A percentile compares a stretch with the other conserved stretches of the same genome.
phyloP scores from a whole-genome alignment of 2,797 vertebrate genomes.

The Podargus strigoides region DNA sequence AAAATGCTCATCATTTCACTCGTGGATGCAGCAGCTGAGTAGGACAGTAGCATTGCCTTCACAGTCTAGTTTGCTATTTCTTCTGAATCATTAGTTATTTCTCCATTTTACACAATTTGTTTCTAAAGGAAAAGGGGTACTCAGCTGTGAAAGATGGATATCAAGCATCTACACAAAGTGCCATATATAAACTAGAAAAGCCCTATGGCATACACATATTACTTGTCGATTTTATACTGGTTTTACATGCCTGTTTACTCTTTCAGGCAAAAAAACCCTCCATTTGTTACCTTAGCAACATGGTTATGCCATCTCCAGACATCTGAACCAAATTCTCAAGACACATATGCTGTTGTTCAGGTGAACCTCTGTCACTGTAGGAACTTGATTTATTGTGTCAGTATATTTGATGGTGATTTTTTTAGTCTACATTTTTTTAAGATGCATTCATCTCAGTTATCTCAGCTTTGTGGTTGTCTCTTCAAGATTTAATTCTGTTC shows the following conservation, averaged over 20 bases:
- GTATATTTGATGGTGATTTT: not conserved
- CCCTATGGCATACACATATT: not conserved
- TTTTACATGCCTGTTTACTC: slow-evolving; percentile 11
- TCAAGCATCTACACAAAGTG: not conserved
- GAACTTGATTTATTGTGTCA: not conserved
- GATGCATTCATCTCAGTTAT: not conserved
- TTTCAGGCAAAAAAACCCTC: not conserved
- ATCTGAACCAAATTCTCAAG: not conserved
- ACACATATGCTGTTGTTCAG: not conserved
- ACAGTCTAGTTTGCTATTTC: not conserved
- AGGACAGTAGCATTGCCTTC: not conserved
- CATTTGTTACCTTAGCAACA: slow-evolving; percentile 42
- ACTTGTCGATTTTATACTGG: not conserved
- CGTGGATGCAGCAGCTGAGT: not conserved
- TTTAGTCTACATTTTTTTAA: not conserved
- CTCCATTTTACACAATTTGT: not conserved
- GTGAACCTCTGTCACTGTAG: not conserved
- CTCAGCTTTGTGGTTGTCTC: not conserved
- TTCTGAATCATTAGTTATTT: not conserved
- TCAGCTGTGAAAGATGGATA: slow-evolving; percentile 6
- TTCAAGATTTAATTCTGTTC: not conserved
- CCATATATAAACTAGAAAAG: not conserved
- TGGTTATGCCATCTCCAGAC: not conserved
- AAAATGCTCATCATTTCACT: not conserved
- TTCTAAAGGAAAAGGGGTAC: not conserved